Evolutionary conservation across 2,888 invertebrate species (phyloP), one percentile per base, ranked within the genome.

Genomic region (Drosophila engyochracea): DNA sequence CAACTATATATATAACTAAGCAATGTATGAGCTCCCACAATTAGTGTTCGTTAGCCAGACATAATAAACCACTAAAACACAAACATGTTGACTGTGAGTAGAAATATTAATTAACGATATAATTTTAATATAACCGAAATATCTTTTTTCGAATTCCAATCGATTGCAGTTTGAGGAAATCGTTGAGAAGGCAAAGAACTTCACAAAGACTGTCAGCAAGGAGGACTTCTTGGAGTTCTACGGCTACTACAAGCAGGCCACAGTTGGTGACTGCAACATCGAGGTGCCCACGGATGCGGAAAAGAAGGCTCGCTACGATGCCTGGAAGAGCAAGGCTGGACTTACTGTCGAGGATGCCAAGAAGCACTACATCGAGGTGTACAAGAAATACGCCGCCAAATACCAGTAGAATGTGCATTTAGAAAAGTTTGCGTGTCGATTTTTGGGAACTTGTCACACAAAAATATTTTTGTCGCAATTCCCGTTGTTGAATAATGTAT

Each of bases 301-400:
- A 93, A 98, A 98, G 81, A 98, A 97, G 93, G 98, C 98, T 10
- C 98, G 99, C 94, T 99, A 97, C 97, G 97, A 97, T 93, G 96
- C 97, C 4, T 99, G 99, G 99, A 95, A 95, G 81, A 94, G 94
- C 68, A 96, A 96, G 93, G 97, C 98, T 93, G 98, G 98, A 39
- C 95, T 95, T 84, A 94, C 95, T 57, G 94, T 96, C 90, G 97
- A 96, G 22, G 96, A 95, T 51, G 98, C 98, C 65, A 97, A 97
- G 94, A 95, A 96, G 90, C 95, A 96, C 69, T 99, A 99, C 94
- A 94, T 98, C 75, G 95, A 95, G 22, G 95, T 96, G 92, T 97
- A 95, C 28, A 93, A 94, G 67, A 93, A 95, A 87, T 93, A 94
- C 51, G 94, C 94, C 28, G 92, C 94, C 70, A 94, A 94, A 93